phyloP scores from a whole-genome alignment of 64 coral and sea anemone genomes.

The Stichodactyla helianthus region DNA sequence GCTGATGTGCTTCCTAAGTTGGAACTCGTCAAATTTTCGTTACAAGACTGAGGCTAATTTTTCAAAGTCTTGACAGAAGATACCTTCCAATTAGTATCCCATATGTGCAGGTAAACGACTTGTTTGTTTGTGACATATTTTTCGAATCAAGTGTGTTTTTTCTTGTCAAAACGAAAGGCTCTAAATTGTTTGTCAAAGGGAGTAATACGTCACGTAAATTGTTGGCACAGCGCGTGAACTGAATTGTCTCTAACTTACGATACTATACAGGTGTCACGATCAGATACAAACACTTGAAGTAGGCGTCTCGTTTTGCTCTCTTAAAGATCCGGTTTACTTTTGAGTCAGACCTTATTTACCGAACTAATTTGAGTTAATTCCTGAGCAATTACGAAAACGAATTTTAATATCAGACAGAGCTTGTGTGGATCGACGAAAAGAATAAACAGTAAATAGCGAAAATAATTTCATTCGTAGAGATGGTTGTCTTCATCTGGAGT shows the following conservation, averaged over 20 bases:
- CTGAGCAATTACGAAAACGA: not conserved
- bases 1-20: not conserved
- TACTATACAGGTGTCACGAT: not conserved
- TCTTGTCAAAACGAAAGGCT: not conserved
- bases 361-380: not conserved
- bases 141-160: too few relatives aligned
- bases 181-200: not conserved
- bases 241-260: not conserved
- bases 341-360: not conserved
- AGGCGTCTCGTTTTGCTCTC: not conserved
- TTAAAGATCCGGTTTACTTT: not conserved
- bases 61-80: not conserved
- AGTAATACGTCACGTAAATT: not conserved
- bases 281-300: not conserved
- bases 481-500: not conserved
- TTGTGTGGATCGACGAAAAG: too few relatives aligned
- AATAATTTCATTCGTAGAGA: not conserved
- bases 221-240: not conserved
- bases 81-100: not conserved
- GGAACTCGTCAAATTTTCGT: slow-evolving; percentile 13
- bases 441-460: not conserved
- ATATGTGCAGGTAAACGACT: not conserved
- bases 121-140: not conserved
- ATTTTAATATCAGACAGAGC: not conserved
- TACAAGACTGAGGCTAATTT: not conserved